Conservation (phyloP, 2,888 invertebrate species). For the Lithosia quadra region DNA sequence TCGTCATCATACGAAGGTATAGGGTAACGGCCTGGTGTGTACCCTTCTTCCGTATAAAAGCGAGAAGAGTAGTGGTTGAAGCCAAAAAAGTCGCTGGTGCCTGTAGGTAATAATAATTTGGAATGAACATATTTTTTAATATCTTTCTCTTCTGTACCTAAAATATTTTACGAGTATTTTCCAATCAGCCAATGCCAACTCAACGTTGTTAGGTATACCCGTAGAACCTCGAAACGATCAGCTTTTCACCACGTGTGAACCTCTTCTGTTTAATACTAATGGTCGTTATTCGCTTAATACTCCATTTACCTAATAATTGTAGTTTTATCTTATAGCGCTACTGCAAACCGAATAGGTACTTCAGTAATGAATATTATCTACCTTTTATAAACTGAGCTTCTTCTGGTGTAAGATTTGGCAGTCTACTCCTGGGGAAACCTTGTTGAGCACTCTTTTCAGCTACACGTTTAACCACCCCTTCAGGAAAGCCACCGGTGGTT, state of each 20-base stretch:
- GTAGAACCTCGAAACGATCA: too few relatives aligned
- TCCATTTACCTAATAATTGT: too few relatives aligned
- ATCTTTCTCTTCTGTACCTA: too few relatives aligned
- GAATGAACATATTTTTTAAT: too few relatives aligned
- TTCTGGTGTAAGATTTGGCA: slow-evolving; percentile 77
- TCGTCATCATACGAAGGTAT: slow-evolving; percentile 73
- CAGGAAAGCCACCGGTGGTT: slow-evolving; percentile 80
- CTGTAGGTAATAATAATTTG: slow-evolving; percentile 41
- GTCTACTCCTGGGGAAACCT: slow-evolving; percentile 75
- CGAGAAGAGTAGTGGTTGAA: slow-evolving; percentile 73
- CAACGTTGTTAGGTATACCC: too few relatives aligned
- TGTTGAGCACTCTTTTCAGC: slow-evolving; percentile 78
- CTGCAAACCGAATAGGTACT: too few relatives aligned
- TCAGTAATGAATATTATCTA: slow-evolving; percentile 27
- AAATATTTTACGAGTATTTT: too few relatives aligned
- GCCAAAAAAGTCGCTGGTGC: slow-evolving; percentile 75
- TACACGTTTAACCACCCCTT: slow-evolving; percentile 72
- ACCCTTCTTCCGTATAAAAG: slow-evolving; percentile 60
- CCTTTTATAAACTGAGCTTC: slow-evolving; percentile 74
- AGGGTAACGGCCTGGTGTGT: slow-evolving; percentile 53
- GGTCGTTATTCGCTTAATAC: too few relatives aligned
- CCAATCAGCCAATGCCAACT: too few relatives aligned
- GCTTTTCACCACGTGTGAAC: too few relatives aligned
- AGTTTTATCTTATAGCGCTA: too few relatives aligned
- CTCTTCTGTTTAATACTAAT: too few relatives aligned